Evolutionary conservation across 1,140 invertebrate genomes (phyloP).

Genomic region (Anastrepha ludens): DNA sequence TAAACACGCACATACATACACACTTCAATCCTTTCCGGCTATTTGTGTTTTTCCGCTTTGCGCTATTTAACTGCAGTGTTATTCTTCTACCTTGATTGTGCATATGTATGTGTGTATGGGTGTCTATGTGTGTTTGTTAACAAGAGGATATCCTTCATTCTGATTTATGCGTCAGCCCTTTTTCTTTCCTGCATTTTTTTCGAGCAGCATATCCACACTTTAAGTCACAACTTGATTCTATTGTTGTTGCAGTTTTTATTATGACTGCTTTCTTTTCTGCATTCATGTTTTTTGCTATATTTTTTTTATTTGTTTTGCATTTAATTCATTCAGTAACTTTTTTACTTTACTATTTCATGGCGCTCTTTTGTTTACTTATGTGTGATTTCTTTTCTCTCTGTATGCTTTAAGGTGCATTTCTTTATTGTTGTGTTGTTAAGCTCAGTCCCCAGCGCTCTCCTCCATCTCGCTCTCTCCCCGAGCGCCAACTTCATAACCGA

Average conservation of each 20-base stretch:
- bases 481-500: not conserved
- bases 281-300: not conserved
- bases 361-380: not conserved
- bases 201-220: slow-evolving; percentile 8
- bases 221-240: slow-evolving; percentile 24
- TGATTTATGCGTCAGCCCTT: slow-evolving; percentile 45
- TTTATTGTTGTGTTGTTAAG: not conserved
- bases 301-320: not conserved
- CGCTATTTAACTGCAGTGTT: slow-evolving; percentile 31
- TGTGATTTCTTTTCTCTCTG: not conserved
- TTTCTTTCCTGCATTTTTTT: not conserved
- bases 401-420: not conserved
- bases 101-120: not conserved
- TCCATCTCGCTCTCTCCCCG: not conserved
- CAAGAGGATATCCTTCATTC: slow-evolving; percentile 46
- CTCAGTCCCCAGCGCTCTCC: not conserved
- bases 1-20: not conserved
- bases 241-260: slow-evolving; percentile 40
- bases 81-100: not conserved
- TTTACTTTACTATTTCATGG: not conserved
- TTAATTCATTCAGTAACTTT: not conserved
- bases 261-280: slow-evolving; percentile 36
- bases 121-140: slow-evolving; percentile 19
- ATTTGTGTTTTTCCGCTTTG: slow-evolving; percentile 48
- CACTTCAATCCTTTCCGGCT: slow-evolving; percentile 22